Evolutionary conservation across 2,113 vertebrate species (phyloP).

Genomic region (Micronycteris hirsuta): DNA sequence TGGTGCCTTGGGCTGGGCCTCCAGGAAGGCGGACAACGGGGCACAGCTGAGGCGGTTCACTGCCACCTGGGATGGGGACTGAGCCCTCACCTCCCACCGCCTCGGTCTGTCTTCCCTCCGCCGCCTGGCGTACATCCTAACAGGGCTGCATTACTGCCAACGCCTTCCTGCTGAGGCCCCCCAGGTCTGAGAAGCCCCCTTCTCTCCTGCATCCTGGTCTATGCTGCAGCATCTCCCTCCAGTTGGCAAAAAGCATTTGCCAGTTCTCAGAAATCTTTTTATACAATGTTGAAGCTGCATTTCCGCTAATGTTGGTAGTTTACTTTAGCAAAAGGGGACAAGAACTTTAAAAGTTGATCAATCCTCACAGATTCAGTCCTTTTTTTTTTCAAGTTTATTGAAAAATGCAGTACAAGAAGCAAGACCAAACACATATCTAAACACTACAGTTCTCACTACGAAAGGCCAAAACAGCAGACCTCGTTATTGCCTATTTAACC

Average conservation of each 20-base stretch:
- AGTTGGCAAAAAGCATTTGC: neutral
- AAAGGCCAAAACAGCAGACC: slow-evolving; percentile 75
- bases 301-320: neutral
- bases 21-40: neutral
- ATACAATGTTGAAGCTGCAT: neutral
- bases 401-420: slow-evolving; percentile 86
- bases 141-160: slow-evolving; percentile 41
- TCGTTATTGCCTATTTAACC: slow-evolving; percentile 65
- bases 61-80: slow-evolving; percentile 13
- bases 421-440: slow-evolving; percentile 79
- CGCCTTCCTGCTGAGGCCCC: neutral
- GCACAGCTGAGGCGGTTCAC: neutral
- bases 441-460: slow-evolving; percentile 75
- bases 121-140: neutral
- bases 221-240: neutral
- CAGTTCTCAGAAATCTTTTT: slow-evolving; percentile 13
- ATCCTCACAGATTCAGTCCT: neutral
- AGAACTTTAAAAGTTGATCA: slow-evolving; percentile 36
- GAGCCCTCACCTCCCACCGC: neutral
- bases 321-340: neutral
- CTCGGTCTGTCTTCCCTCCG: neutral
- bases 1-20: neutral
- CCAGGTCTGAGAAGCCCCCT: neutral
- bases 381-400: slow-evolving; percentile 81
- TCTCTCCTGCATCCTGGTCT: neutral